A percentile compares a stretch with the other conserved stretches of the same genome.
Conservation (phyloP, 2,797 vertebrate genomes). For the Etheostoma nigrum region DNA sequence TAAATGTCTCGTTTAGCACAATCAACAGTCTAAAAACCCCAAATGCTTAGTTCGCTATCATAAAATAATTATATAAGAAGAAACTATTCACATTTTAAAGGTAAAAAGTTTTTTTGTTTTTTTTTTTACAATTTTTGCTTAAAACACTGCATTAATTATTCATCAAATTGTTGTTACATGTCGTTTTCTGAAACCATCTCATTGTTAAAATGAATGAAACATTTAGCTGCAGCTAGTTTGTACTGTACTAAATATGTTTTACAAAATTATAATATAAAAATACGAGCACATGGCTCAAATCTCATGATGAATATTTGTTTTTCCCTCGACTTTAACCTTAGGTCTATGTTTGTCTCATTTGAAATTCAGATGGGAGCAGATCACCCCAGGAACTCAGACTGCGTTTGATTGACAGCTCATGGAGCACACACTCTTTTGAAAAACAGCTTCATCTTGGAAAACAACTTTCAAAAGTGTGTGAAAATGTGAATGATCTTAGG, state of each 20-base stretch:
- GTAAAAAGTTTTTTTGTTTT: too few relatives aligned
- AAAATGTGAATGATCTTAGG: constrained; percentile 55
- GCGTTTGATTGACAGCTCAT: constrained; percentile 52
- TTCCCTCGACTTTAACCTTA: background rate
- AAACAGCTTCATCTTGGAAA: constrained; percentile 49
- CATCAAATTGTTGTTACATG: background rate
- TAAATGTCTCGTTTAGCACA: background rate
- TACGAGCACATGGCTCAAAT: background rate
- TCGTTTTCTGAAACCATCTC: background rate
- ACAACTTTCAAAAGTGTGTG: constrained; percentile 67
- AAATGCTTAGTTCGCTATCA: background rate
- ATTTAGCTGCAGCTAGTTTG: background rate
- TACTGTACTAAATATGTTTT: background rate
- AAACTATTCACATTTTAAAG: background rate
- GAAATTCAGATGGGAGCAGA: constrained; percentile 8
- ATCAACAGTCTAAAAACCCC: background rate
- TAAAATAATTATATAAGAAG: background rate
- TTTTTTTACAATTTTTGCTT: background rate
- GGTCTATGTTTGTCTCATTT: constrained; percentile 3
- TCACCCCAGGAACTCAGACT: background rate
- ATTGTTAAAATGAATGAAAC: background rate
- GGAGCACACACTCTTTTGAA: constrained; percentile 29
- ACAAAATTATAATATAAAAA: background rate
- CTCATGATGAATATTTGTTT: background rate
- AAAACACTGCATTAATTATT: background rate